These are phyloP conservation scores for Cataglyphis altisquamis DNA, from an alignment of 2,888 invertebrate genomes.

Conservation along the genomic window DNA sequence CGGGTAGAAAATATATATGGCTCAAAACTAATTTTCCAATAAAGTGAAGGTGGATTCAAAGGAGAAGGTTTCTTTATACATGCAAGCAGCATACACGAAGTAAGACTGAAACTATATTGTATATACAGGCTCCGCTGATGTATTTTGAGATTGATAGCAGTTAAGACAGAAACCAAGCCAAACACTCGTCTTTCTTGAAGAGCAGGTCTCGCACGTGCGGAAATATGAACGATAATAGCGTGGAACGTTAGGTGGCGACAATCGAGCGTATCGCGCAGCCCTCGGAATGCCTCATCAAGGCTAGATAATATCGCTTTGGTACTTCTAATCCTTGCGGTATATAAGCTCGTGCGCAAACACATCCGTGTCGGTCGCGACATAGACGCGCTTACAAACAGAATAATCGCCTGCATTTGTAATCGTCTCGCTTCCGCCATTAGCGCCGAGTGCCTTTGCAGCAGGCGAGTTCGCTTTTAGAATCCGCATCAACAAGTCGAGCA, in stretches of 20 bases:
- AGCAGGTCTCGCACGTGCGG: constrained; percentile 3
- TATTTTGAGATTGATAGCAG: constrained; percentile 9
- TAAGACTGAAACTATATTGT: neutral
- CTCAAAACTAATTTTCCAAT: neutral
- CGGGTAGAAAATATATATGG: neutral
- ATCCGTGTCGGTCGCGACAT: neutral
- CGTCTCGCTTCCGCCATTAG: constrained; percentile 60
- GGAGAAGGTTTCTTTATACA: neutral
- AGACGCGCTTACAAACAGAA: neutral
- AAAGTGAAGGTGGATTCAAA: neutral
- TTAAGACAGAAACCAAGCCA: constrained; percentile 36
- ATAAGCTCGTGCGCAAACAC: constrained; percentile 8
- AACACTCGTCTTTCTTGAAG: constrained; percentile 29
- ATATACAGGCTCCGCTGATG: neutral
- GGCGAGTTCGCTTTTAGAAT: constrained; percentile 57
- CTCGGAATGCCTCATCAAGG: constrained; percentile 23
- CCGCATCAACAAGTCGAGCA: constrained; percentile 43
- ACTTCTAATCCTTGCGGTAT: constrained; percentile 24
- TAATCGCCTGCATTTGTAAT: constrained; percentile 48
- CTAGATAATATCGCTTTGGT: constrained; percentile 26
- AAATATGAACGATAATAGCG: constrained; percentile 22
- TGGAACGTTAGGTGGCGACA: constrained; percentile 23
- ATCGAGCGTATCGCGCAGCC: constrained; percentile 39
- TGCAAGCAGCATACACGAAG: neutral
- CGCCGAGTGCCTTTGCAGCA: constrained; percentile 33